Conservation (phyloP, 2,113 vertebrate species). For the Dissostichus mawsoni region DNA sequence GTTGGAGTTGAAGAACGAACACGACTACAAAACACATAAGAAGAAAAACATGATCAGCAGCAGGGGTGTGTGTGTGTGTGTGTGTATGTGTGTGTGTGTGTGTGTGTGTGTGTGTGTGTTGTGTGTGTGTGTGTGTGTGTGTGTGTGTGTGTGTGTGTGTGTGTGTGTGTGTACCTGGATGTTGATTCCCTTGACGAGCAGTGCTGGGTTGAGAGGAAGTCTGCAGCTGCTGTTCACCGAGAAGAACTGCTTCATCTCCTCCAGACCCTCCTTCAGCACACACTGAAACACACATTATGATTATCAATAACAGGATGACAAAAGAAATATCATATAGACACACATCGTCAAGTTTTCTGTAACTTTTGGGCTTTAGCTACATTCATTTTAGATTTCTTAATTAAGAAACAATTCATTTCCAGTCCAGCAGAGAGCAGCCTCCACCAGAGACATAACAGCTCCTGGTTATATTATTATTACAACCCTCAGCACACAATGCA, state of each 20-base stretch:
- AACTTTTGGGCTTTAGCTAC: too few relatives aligned
- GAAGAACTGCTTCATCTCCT: conserved; percentile 93
- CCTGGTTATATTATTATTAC: too few relatives aligned
- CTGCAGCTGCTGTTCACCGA: conserved; percentile 89
- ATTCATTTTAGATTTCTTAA: too few relatives aligned
- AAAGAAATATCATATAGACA: too few relatives aligned
- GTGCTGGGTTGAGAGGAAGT: conserved; percentile 93
- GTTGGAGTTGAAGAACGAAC: conserved; percentile 99
- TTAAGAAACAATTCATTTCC: too few relatives aligned
- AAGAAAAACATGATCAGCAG: too few relatives aligned
- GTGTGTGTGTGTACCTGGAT: conserved; percentile 84
- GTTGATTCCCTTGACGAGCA: conserved; percentile 92
- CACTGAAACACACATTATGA: conserved; percentile 67
- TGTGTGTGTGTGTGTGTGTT: too few relatives aligned
- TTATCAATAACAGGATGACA: too few relatives aligned
- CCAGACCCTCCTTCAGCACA: conserved; percentile 88
- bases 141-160: not conserved
- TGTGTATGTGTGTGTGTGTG: not conserved
- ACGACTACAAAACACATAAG: conserved; percentile 83
- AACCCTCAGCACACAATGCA: too few relatives aligned
- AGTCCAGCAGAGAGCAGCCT: too few relatives aligned
- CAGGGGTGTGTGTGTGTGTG: not conserved
- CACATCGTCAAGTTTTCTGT: too few relatives aligned
- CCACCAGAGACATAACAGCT: too few relatives aligned
- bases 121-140: not conserved